Base-by-base conservation (phyloP, 2,797 vertebrate species). In the Tympanoctomys barrerae region DNA sequence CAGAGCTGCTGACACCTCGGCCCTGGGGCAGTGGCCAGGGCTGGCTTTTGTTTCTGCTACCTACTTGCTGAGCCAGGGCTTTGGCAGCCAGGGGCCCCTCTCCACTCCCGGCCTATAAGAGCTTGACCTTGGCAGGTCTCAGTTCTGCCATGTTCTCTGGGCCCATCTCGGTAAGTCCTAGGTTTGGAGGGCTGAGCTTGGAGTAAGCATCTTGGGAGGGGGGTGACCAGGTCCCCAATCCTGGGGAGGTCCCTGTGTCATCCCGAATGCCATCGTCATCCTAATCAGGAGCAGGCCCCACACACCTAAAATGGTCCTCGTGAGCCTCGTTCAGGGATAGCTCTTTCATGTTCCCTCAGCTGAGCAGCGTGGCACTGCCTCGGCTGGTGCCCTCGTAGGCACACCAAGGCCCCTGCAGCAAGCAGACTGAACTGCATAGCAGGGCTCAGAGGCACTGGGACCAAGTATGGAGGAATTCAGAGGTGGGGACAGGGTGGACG, bases 41-140 rank as follows among this genome's bases (percentile, higher is more conserved):
- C 61, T 24, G 71, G 91, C 94, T 79, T 95, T 96, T 96, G 94
- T 97, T 61, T 36, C 52, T 2, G 36, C 0, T 0, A 16, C 61
- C 68, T 21, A 1, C 54, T 90, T 94, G 97, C 97, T 96, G 97
- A 97, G 78, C 95, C 28, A 5, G 93, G 61, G 88, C 54, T 95
- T 96, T 93, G 82, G 57, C 31, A 46, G 83, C 87, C 31, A 4
- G 94, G 96, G 96, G 89, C 93, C 96, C 82, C 95, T 71, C 87
- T 78, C n/a, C 70, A 85, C 36, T 80, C 73, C 85, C 90, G 88
- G 95, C 88, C 91, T 96, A 94, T 97, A 97, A 97, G 96, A 97
- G 96, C 82, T 85, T 49, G 62, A 62, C 70, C 68, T 70, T 24
- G 1, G 28, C 84, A 6, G 68, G 75, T 89, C 88, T 68, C 52